A percentile compares a stretch with the other conserved stretches of the same genome.
These are phyloP conservation scores for Drosophila sordidula DNA, from an alignment of 2,888 invertebrate genomes.

Conservation along the genomic window DNA sequence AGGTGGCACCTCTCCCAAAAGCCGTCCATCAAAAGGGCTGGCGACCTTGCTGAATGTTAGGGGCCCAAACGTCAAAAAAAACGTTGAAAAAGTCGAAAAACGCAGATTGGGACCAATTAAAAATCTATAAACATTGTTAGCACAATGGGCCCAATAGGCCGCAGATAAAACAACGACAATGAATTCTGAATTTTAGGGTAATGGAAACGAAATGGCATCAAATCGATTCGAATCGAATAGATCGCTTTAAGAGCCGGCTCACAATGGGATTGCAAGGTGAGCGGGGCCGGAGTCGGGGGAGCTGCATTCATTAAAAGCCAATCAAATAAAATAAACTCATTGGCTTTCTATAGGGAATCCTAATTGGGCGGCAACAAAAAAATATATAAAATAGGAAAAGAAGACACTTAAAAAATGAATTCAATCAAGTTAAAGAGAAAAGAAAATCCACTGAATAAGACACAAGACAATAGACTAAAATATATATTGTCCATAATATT, in stretches of 20 bases:
- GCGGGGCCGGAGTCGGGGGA: not conserved
- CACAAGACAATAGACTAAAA: conserved; percentile 33
- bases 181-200: conserved; percentile 46
- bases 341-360: conserved; percentile 73
- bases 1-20: conserved; percentile 11
- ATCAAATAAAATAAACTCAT: conserved; percentile 76
- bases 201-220: conserved; percentile 35
- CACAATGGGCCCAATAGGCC: conserved; percentile 46
- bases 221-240: conserved; percentile 13
- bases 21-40: conserved; percentile 25
- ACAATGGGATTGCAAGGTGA: not conserved
- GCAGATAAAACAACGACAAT: conserved; percentile 29
- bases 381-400: conserved; percentile 10
- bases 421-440: conserved; percentile 57
- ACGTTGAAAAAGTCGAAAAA: conserved; percentile 4
- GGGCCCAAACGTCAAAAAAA: conserved; percentile 3
- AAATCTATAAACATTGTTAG: conserved; percentile 61
- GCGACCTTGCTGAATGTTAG: conserved; percentile 44
- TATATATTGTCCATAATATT: conserved; percentile 30
- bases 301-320: conserved; percentile 67
- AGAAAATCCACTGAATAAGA: conserved; percentile 33
- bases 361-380: conserved; percentile 72
- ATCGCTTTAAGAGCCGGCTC: conserved; percentile 3
- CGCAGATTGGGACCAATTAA: conserved; percentile 60
- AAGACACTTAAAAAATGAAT: conserved; percentile 60